Base-by-base conservation (phyloP, 2,888 invertebrate species). In the Dichetophora obliterata region DNA sequence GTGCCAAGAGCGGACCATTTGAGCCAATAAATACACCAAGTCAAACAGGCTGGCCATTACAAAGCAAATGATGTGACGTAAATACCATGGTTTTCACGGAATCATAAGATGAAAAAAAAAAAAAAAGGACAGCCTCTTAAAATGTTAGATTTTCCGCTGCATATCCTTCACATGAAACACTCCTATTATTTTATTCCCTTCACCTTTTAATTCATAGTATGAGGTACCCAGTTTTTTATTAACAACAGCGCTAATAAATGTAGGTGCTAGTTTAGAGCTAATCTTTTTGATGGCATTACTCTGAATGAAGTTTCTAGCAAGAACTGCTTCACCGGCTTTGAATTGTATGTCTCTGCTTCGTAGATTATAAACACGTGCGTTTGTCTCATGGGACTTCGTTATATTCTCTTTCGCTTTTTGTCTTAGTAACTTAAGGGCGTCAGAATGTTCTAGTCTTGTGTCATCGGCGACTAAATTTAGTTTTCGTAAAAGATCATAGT, bases 131-230 rank as follows among this genome's bases (percentile, higher is more conserved):
- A 31, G 68, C 16, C 22, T n/a, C 31, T 68, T 68, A 1, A 6
- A 22, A 22, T 19, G n/a, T 72, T 4, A 59, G 8, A 6, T 16
- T 72, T 59, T 71, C 27, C 37, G 57, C 43, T 61, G 72, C 27
- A 77, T 70, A 54, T 75, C 75, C 71, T 77, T 77, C 2, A 66
- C 27, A 24, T 77, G 75, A 50, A 75, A 77, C n/a, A 72, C 22
- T n/a, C 70, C 71, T 24, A 72, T 11, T 5, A 37, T 37, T 43
- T 77, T 79, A 4, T 75, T 75, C 9, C 48, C 66, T 0, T 48
- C 48, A 43, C 76, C 78, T 65, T 63, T 37, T 1, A 76, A 54
- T 19, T 73, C 63, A 73, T 73, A 73, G 34, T 61, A 61, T 19
- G 37, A 27, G 6, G 37, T 43, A 22, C 72, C 48, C 14, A 57